phyloP scores from a whole-genome alignment of 2,113 vertebrate species.

The Phocoena phocoena region DNA sequence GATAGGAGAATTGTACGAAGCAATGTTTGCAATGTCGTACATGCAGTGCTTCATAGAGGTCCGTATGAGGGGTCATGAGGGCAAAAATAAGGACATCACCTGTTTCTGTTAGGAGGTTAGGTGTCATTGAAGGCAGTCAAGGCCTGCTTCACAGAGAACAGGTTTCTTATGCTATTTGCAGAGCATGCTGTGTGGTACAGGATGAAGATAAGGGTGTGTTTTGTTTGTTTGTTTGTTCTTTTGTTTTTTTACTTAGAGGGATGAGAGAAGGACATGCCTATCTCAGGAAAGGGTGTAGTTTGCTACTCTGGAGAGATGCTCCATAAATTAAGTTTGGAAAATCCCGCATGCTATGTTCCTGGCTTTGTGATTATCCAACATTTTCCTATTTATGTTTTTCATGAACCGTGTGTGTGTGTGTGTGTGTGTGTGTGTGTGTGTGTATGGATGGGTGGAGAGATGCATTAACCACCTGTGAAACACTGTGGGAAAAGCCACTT shows the following conservation, averaged over 20 bases:
- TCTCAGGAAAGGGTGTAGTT: background rate
- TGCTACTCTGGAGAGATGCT: background rate
- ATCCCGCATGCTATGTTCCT: background rate
- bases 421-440: background rate
- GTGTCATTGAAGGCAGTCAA: background rate
- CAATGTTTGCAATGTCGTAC: background rate
- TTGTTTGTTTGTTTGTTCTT: background rate
- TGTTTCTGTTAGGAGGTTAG: background rate
- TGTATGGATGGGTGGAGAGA: background rate
- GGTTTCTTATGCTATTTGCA: background rate
- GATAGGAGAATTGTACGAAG: background rate
- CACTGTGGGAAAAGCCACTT: background rate
- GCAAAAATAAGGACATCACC: background rate
- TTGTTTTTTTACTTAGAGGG: background rate
- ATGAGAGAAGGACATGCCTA: background rate
- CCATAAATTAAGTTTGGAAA: background rate
- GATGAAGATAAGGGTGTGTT: background rate
- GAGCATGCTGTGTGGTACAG: background rate
- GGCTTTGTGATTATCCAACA: background rate
- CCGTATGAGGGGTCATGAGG: too few relatives aligned
- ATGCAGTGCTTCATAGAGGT: background rate
- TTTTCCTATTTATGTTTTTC: background rate
- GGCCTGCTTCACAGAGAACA: background rate
- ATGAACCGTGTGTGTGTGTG: background rate
- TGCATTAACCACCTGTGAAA: background rate